Percentiles rank a stretch among this genome's conserved stretches.
Conservation (phyloP, 2,113 vertebrate genomes). For the Pollimyrus isidori region DNA sequence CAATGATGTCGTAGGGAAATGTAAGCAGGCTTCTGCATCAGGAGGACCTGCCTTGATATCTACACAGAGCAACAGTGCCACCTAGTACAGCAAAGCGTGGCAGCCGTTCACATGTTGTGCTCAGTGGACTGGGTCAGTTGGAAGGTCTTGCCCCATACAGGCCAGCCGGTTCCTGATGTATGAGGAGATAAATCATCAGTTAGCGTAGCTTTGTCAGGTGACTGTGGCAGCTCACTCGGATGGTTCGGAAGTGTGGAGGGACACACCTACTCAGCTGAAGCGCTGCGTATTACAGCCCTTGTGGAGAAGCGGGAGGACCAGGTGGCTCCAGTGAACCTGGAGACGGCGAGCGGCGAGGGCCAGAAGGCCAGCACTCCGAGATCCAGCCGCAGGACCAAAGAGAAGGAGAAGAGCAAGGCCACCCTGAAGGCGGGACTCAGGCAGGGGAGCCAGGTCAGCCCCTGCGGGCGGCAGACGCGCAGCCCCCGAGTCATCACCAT, state of each 20-base stretch:
- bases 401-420: constrained; percentile 51
- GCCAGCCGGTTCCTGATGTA: neutral
- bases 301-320: constrained; percentile 53
- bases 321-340: constrained; percentile 10
- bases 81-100: constrained; percentile 41
- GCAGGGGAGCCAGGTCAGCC: constrained; percentile 40
- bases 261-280: neutral
- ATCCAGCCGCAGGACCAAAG: constrained; percentile 54
- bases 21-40: neutral
- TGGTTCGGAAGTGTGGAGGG: neutral
- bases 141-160: neutral
- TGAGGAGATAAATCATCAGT: neutral
- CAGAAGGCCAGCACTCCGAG: constrained; percentile 55
- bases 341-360: constrained; percentile 42
- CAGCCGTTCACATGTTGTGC: neutral
- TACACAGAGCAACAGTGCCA: constrained; percentile 60
- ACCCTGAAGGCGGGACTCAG: constrained; percentile 42
- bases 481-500: neutral
- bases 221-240: neutral
- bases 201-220: neutral
- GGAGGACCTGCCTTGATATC: neutral
- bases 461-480: neutral
- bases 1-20: neutral
- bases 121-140: neutral
- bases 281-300: constrained; percentile 37